These are phyloP conservation scores for Hozukius guyotensis DNA, from an alignment of 2,797 vertebrate species.

Conservation along the genomic window DNA sequence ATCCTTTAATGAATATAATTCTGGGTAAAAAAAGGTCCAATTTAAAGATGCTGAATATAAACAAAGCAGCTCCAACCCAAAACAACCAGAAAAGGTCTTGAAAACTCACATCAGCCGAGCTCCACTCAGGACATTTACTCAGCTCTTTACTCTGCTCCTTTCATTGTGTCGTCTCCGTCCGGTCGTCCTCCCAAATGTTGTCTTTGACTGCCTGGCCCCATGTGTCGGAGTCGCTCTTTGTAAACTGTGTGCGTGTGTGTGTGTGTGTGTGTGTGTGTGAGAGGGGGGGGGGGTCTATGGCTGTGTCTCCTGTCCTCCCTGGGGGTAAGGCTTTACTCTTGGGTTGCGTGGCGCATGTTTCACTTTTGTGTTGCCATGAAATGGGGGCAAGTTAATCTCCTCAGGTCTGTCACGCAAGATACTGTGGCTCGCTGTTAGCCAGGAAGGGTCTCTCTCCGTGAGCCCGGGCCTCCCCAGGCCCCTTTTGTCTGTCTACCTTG, in stretches of 20 bases:
- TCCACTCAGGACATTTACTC: conserved; percentile 37
- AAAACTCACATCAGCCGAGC: neutral
- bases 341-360: conserved; percentile 77
- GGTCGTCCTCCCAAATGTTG: conserved; percentile 42
- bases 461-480: conserved; percentile 44
- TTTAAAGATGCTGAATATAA: neutral
- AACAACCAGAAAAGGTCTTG: neutral
- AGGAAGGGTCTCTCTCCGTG: conserved; percentile 62
- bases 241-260: conserved; percentile 38
- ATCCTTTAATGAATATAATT: neutral
- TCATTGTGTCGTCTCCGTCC: conserved; percentile 32
- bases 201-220: conserved; percentile 34
- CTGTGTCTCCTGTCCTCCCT: conserved; percentile 65
- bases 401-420: conserved; percentile 79
- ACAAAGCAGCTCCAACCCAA: neutral
- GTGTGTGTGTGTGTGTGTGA: conserved; percentile 1
- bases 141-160: conserved; percentile 12
- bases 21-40: neutral
- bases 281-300: conserved; percentile 53
- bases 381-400: conserved; percentile 81
- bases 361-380: conserved; percentile 78
- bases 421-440: conserved; percentile 38
- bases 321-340: conserved; percentile 74
- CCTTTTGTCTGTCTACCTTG: conserved; percentile 60
- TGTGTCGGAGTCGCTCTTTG: conserved; percentile 47